Conservation (phyloP, 2,113 vertebrate species). For the Cynopterus brachyotis region DNA sequence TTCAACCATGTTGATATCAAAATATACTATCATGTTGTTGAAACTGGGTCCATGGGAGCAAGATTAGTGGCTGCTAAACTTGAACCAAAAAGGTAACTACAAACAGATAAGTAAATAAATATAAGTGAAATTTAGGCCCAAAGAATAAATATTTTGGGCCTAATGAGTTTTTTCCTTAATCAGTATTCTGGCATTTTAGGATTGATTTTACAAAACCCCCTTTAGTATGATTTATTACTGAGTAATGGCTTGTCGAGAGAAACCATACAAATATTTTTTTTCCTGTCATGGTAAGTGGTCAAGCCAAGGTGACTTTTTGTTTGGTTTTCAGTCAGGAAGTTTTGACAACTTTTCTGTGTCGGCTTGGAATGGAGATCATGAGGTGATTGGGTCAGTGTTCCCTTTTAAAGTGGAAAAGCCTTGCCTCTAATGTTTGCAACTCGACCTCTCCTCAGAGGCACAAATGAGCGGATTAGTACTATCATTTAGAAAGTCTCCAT, state of each 20-base stretch:
- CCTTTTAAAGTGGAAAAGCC: neutral
- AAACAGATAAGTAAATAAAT: neutral
- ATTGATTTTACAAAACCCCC: neutral
- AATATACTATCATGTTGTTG: conserved; percentile 93
- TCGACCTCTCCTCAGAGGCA: neutral
- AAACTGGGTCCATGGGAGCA: conserved; percentile 88
- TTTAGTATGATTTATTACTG: neutral
- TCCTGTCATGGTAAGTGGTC: neutral
- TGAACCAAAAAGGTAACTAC: conserved; percentile 94
- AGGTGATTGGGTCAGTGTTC: neutral
- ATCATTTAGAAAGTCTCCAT: neutral
- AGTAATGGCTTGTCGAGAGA: neutral
- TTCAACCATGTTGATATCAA: conserved; percentile 99
- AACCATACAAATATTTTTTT: neutral
- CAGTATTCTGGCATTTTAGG: neutral
- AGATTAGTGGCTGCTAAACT: conserved; percentile 95
- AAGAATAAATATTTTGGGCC: neutral
- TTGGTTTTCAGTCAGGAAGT: neutral
- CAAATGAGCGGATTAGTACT: neutral
- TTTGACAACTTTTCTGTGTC: neutral
- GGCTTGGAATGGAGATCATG: neutral
- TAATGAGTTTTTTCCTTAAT: neutral
- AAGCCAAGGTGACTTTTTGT: neutral
- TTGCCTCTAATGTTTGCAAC: neutral
- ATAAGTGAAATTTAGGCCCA: neutral